Evolutionary conservation across 2,113 vertebrate species (phyloP), one percentile per base, ranked within the genome.

Genomic region (Eretmochelys imbricata): DNA sequence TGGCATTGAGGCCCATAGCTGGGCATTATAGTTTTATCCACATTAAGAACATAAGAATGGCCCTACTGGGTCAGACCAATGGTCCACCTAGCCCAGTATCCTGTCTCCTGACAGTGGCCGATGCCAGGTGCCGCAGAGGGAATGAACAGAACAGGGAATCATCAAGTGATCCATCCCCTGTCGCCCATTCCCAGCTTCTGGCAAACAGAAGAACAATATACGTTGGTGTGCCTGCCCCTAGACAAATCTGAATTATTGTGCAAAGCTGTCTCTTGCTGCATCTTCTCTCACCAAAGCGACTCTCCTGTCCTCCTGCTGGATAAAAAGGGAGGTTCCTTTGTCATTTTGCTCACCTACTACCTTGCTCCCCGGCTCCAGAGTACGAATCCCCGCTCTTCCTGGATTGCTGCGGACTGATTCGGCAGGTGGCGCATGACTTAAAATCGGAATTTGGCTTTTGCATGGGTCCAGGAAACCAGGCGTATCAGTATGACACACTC

Each of bases 401-500:
- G 75, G 90, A 95, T 54, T 92, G 93, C 62, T 94, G 93, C 11
- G 95, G 93, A 42, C 20, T 95, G 8, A 79, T 95, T 76, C 83
- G 93, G 46, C 80, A n/a, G 75, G 90, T 76, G 29, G 4, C 92
- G 46, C 72, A 5, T 24, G 93, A 95, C 72, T 78, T 95, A 62
- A 59, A 31, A 2, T 79, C 59, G 6, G 95, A 92, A 10, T 90
- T 95, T 54, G 95, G 93, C 59, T 94, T 95, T 49, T 57, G 17
- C 16, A 65, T 94, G 20, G 87, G 95, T 29, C 72, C 51, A 2
- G 90, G 93, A 55, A 96, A 94, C 80, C 90, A 96, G 83, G 84
- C 93, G 6, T 96, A 94, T 54, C 84, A 84, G 51, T 95, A 85
- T 22, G 95, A 90, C 75, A 94, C 90, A 3, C 95, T 93, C 72